Base-by-base conservation (phyloP, 2,888 invertebrate species). In the Eurois occulta region DNA sequence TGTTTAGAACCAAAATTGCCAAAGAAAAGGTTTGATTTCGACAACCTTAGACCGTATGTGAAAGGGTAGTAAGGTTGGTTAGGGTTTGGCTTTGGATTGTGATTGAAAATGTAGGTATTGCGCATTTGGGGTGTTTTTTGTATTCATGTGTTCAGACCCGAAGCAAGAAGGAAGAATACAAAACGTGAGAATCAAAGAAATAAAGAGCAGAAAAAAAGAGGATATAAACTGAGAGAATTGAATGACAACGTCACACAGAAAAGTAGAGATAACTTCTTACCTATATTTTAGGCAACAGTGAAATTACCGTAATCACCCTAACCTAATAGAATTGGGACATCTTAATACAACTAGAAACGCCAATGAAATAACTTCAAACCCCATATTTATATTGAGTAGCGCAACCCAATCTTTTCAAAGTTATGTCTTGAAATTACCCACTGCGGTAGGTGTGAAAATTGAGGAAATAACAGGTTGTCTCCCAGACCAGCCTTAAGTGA, bases 371-470 rank as follows among this genome's bases (percentile, higher is more conserved):
- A 60, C 10, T 16, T 21, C 86, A 75, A 72, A 71, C 32, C 86
- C 78, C 24, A 67, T 86, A 79, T 74, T 86, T 84, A 85, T 72
- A 73, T 65, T 58, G 16, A 28, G 46, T 4, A 52, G 48, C 32
- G 32, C 48, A 41, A 77, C 64, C 60, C 72, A 84, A 83, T 83
- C 69, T 80, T 38, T 72, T 84, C 41, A 71, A 80, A 77, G 69
- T 80, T 80, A 80, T 83, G 76, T 75, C 73, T 72, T 66, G 1
- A 86, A 88, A 87, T 86, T 86, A 83, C 52, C 58, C 1, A 75
- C 84, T 65, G 77, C 66, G 76, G 75, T 86, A 88, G 73, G 88
- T 86, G 86, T 88, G 86, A 87, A 86, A 83, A 86, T 82, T 79
- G 83, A 78, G 58, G 64, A 87, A 78, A 86, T 88, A 77, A 75